These are phyloP conservation scores for Achatina immaculata DNA, from an alignment of 1,140 invertebrate genomes.

Conservation along the genomic window DNA sequence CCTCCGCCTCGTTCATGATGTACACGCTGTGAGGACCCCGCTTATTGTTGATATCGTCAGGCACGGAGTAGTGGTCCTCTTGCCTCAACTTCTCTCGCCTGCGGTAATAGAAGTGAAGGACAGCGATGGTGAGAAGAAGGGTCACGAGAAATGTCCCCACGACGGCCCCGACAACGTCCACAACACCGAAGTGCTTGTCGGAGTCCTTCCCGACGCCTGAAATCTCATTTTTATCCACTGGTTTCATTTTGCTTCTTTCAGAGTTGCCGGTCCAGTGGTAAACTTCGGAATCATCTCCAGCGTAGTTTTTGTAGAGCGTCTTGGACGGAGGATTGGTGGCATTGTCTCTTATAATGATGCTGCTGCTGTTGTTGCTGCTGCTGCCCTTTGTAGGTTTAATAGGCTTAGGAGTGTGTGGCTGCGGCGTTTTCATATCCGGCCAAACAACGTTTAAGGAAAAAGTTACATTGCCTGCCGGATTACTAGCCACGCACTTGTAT, in stretches of 20 bases:
- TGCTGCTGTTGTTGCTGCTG: slow-evolving; percentile 35
- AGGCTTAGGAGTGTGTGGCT: slow-evolving; percentile 17
- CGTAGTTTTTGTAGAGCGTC: slow-evolving; percentile 28
- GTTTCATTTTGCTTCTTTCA: slow-evolving; percentile 34
- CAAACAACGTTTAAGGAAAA: slow-evolving; percentile 67
- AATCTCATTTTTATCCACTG: background rate
- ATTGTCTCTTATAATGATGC: slow-evolving; percentile 39
- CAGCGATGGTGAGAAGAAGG: slow-evolving; percentile 61
- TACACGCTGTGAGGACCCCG: slow-evolving; percentile 38
- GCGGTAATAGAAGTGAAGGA: slow-evolving; percentile 63
- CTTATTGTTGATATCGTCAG: slow-evolving; percentile 41
- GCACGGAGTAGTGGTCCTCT: slow-evolving; percentile 46
- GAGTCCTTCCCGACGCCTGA: background rate
- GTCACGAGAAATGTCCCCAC: slow-evolving; percentile 68
- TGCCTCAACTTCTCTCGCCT: slow-evolving; percentile 42
- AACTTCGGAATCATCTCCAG: slow-evolving; percentile 31
- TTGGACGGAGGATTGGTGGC: slow-evolving; percentile 40
- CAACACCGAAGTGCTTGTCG: slow-evolving; percentile 53
- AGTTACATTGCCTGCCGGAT: slow-evolving; percentile 69
- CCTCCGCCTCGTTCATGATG: slow-evolving; percentile 46
- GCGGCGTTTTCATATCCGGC: slow-evolving; percentile 48
- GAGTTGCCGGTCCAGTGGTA: slow-evolving; percentile 43
- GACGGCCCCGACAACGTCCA: slow-evolving; percentile 66
- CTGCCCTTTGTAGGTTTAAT: slow-evolving; percentile 13
- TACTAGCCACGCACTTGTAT: slow-evolving; percentile 68